Percentiles rank a stretch among this genome's conserved stretches.
phyloP scores from a whole-genome alignment of 2,797 vertebrate genomes.

The Chlorospingus semifuscus region DNA sequence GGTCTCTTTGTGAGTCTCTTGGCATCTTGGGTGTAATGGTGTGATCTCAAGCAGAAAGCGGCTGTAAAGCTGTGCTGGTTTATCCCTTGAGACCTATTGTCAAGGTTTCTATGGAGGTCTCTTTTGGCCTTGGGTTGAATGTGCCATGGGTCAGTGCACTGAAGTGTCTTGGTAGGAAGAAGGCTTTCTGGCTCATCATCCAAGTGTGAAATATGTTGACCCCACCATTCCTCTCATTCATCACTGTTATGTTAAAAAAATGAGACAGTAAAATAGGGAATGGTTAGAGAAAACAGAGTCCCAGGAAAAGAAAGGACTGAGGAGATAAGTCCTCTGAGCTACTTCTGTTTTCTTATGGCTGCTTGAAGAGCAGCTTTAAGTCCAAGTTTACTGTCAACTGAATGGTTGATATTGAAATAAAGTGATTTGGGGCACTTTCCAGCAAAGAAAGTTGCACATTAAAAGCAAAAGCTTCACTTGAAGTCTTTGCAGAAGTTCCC shows the following conservation, averaged over 20 bases:
- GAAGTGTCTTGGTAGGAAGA: not conserved
- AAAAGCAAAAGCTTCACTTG: not conserved
- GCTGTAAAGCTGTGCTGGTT: not conserved
- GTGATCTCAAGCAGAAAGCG: not conserved
- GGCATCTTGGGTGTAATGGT: not conserved
- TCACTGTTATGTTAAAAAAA: not conserved
- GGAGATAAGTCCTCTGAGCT: not conserved
- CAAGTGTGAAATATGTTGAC: not conserved
- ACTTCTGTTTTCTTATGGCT: not conserved
- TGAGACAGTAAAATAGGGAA: not conserved
- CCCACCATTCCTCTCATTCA: not conserved
- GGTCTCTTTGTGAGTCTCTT: not conserved
- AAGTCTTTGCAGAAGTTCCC: not conserved
- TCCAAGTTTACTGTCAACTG: not conserved
- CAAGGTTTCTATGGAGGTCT: not conserved
- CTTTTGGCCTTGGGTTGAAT: not conserved
- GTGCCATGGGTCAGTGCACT: not conserved
- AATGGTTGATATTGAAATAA: not conserved
- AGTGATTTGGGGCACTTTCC: not conserved
- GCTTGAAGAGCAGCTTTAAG: not conserved
- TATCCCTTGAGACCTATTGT: not conserved
- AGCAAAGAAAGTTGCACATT: not conserved
- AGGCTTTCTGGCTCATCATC: not conserved
- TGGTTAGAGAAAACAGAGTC: not conserved
- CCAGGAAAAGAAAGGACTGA: not conserved